Evolutionary conservation across 2,888 invertebrate species (phyloP), one percentile per base, ranked within the genome.

Genomic region (Atethmia centrago): DNA sequence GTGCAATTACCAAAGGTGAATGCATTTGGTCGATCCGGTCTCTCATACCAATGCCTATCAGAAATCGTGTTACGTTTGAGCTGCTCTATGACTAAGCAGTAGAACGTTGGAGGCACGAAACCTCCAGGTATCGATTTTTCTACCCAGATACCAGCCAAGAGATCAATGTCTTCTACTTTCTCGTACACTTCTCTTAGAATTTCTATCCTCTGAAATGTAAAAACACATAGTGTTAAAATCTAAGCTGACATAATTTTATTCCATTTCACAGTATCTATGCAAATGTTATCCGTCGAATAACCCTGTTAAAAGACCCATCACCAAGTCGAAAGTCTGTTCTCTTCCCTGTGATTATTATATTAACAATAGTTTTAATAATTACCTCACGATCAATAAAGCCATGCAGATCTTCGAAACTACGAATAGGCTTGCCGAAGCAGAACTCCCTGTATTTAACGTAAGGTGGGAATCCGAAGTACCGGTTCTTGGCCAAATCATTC

Each of bases 111-210:
- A 21, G 99, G 99, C 47, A 98, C 97, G 97, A 98, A 97, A 67
- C 98, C 98, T 56, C 98, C 98, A 3, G 97, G 97, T 65, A 98
- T 95, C 0, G 98, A 97, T 78, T 97, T 97, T 91, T 99, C 99
- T 0, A 98, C 97, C 79, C 99, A 98, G 55, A 98, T 98, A 47
- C 98, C 99, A 53, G 98, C 98, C 97, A 98, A 98, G n/a, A 99
- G 96, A 94, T 99, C 99, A 68, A 99, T 98, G 92, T 99, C 99
- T 79, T 97, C 97, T 8, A 98, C 98, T 91, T 98, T 97, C 9
- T 90, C 87, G 72, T 94, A 94, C 0, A 88, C 70, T 0, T 85
- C 85, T 78, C 84, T 89, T 4, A 94, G 85, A 0, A 90, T 73
- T 77, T 93, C 92, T 19, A 94, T 85, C 82, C 91, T 90, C 94